A percentile compares a stretch with the other conserved stretches of the same genome.
Evolutionary conservation across 2,888 invertebrate genomes (phyloP).

Genomic region (Iselma pallidipennis): DNA sequence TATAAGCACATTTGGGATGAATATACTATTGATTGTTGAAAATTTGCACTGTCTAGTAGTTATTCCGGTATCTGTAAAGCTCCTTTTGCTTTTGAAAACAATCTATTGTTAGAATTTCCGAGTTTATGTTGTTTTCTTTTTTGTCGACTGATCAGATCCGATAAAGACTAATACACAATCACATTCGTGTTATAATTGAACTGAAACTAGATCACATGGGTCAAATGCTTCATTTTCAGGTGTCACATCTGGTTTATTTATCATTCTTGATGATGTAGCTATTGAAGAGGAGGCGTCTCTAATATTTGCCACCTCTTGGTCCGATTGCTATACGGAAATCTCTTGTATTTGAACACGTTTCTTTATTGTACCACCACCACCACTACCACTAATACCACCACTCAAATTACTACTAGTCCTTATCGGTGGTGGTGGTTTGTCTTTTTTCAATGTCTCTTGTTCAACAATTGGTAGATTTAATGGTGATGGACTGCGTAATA

Average conservation of each 20-base stretch:
- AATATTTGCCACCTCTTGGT: slow-evolving; percentile 36
- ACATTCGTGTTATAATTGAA: slow-evolving; percentile 51
- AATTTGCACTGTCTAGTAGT: not conserved
- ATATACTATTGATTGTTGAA: not conserved
- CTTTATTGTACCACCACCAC: slow-evolving; percentile 63
- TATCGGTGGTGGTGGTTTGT: slow-evolving; percentile 53
- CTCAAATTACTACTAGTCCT: slow-evolving; percentile 50
- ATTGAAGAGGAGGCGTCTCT: not conserved
- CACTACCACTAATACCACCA: slow-evolving; percentile 35
- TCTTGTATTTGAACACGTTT: slow-evolving; percentile 82
- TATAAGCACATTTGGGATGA: not conserved
- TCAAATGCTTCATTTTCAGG: slow-evolving; percentile 45
- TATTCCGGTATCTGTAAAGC: not conserved
- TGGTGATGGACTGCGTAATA: slow-evolving; percentile 45
- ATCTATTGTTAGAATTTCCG: too few relatives aligned
- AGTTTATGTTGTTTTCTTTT: too few relatives aligned
- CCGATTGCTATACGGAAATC: slow-evolving; percentile 71
- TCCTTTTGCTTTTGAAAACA: too few relatives aligned
- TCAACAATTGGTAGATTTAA: slow-evolving; percentile 42
- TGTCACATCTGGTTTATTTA: slow-evolving; percentile 40
- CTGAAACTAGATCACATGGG: slow-evolving; percentile 51
- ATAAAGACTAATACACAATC: slow-evolving; percentile 43
- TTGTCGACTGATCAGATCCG: slow-evolving; percentile 25
- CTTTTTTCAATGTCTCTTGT: slow-evolving; percentile 38
- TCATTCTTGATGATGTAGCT: not conserved